Conservation (phyloP, 2,797 vertebrate genomes). For the Austrolebias charrua region DNA sequence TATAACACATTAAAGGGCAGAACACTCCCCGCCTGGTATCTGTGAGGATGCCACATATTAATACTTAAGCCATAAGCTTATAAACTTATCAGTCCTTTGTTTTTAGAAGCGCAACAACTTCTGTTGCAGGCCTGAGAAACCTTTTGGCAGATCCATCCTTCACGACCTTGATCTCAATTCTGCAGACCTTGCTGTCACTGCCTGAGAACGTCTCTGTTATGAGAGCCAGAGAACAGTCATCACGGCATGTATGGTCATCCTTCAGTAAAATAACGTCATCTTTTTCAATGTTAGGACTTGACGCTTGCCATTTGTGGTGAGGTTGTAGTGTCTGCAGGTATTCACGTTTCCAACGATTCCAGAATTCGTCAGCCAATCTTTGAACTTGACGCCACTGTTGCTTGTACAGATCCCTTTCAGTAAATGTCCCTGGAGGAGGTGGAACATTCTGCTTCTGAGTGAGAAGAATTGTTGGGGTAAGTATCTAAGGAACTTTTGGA, state of each 20-base stretch:
- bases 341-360: not conserved
- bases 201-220: not conserved
- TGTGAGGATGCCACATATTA: not conserved
- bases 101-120: slow-evolving; percentile 1
- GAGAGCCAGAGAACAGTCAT: not conserved
- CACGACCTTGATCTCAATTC: not conserved
- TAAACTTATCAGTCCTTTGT: not conserved
- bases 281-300: not conserved
- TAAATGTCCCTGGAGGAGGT: not conserved
- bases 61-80: not conserved
- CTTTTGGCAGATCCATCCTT: not conserved
- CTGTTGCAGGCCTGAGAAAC: not conserved
- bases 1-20: not conserved
- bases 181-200: not conserved
- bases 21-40: not conserved
- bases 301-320: not conserved
- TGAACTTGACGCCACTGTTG: slow-evolving; percentile 13
- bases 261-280: not conserved
- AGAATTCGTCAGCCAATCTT: not conserved
- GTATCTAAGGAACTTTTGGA: not conserved
- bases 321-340: not conserved
- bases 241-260: not conserved
- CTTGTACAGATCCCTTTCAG: slow-evolving; percentile 6
- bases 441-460: slow-evolving; percentile 3
- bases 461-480: slow-evolving; percentile 5